phyloP scores from a whole-genome alignment of 2,113 vertebrate species.

The Astatoreochromis straeleni region DNA sequence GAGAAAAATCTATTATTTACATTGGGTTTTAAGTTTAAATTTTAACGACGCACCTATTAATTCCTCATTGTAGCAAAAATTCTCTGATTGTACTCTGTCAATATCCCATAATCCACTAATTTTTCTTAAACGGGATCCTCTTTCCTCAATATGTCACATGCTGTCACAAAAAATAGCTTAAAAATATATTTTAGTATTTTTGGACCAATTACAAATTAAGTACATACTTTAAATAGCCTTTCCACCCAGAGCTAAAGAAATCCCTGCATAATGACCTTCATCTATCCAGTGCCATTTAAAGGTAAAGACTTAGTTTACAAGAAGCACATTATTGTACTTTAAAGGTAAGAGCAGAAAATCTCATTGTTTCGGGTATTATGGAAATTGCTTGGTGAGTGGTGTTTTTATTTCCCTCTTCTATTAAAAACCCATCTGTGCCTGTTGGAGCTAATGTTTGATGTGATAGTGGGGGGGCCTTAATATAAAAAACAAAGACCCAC shows the following conservation, averaged over 20 bases:
- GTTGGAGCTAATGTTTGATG: not conserved
- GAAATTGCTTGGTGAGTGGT: not conserved
- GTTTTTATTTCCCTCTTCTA: not conserved
- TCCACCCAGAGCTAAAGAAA: not conserved
- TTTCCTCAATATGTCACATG: not conserved
- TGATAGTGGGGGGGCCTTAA: fast-evolving
- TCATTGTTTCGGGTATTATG: not conserved
- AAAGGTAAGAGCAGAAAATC: not conserved
- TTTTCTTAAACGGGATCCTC: not conserved
- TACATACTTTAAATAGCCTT: not conserved
- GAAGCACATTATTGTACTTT: not conserved
- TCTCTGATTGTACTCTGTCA: not conserved
- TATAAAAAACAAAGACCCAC: not conserved
- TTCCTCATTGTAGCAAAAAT: not conserved
- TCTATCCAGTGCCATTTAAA: not conserved
- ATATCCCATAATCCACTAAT: not conserved
- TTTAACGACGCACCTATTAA: fast-evolving
- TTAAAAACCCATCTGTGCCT: not conserved
- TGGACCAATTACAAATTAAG: not conserved
- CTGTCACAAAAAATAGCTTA: not conserved
- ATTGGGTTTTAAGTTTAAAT: not conserved
- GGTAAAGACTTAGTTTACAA: not conserved
- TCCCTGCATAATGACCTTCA: not conserved
- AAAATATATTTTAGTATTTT: not conserved
- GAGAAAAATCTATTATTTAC: not conserved